Conservation (phyloP, 2,113 vertebrate genomes). For the Syrmaticus mikado region DNA sequence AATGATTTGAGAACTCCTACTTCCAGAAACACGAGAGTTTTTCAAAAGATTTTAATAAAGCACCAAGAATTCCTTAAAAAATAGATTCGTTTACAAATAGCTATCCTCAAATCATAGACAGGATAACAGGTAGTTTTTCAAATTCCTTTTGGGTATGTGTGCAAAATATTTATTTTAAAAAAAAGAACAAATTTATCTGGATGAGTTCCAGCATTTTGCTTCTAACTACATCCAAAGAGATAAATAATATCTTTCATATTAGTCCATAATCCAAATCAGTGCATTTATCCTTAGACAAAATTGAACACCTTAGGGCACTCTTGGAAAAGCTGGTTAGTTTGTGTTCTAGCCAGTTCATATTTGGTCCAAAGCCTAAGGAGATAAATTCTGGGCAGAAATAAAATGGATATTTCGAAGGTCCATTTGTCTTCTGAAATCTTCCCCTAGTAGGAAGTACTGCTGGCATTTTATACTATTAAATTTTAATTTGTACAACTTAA, state of each 20-base stretch:
- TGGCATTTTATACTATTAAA: neutral
- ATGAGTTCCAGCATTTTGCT: neutral
- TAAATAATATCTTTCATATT: neutral
- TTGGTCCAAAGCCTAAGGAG: neutral
- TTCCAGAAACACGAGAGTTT: neutral
- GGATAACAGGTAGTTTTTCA: neutral
- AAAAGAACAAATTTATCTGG: neutral
- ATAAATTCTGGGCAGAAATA: neutral
- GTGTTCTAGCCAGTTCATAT: neutral
- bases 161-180: neutral
- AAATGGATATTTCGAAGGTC: neutral
- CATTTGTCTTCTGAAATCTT: neutral
- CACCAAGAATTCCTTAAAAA: neutral
- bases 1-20: neutral
- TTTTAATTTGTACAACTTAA: neutral
- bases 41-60: neutral
- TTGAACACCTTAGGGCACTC: neutral
- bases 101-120: neutral
- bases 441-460: neutral
- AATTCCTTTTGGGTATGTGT: neutral
- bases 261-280: neutral
- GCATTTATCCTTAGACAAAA: neutral
- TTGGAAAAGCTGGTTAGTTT: neutral
- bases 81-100: fast-evolving
- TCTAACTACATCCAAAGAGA: neutral